Evolutionary conservation across 2,113 vertebrate genomes (phyloP).

Genomic region (Alectura lathami): DNA sequence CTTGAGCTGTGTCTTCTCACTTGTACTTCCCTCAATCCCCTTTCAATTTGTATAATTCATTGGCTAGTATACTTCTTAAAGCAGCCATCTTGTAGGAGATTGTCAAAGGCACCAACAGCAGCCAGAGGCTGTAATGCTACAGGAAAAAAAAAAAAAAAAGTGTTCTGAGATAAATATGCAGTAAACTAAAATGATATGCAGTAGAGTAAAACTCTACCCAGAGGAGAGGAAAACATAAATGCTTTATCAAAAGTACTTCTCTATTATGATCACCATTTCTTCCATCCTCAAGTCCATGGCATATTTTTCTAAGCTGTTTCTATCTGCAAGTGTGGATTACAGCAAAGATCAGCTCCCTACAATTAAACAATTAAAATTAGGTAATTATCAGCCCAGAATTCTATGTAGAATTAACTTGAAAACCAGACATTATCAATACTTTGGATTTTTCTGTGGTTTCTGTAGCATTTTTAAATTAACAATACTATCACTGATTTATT

Average conservation of each 20-base stretch:
- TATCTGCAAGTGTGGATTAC: neutral
- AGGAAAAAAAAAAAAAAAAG: neutral
- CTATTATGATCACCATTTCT: neutral
- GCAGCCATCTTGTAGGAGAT: neutral
- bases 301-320: neutral
- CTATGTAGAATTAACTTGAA: neutral
- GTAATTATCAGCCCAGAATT: neutral
- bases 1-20: neutral
- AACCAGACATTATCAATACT: rapidly evolving
- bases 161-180: neutral
- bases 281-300: neutral
- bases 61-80: neutral
- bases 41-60: neutral
- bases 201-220: neutral
- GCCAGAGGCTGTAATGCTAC: neutral
- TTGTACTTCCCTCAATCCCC: neutral
- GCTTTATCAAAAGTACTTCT: neutral
- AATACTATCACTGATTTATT: neutral
- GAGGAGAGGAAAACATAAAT: neutral
- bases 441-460: neutral
- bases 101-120: neutral
- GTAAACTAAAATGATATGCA: neutral
- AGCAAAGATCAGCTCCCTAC: neutral
- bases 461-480: neutral
- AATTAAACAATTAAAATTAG: neutral